Evolutionary conservation across 2,888 invertebrate species (phyloP).

Genomic region (Hypselothyrea guttata): DNA sequence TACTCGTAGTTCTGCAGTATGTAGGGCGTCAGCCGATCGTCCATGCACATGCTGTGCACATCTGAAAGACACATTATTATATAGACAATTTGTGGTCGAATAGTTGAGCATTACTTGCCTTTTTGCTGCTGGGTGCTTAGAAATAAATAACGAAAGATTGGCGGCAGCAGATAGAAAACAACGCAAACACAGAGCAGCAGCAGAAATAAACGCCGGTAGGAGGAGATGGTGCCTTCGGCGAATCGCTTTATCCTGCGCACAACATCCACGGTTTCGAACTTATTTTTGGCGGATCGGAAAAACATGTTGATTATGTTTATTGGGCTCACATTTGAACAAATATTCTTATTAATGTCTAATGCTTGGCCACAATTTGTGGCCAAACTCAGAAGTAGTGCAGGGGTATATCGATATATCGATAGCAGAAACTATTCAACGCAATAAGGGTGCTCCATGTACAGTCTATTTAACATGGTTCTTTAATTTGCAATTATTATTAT

Average conservation of each 20-base stretch:
- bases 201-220: conserved; percentile 81
- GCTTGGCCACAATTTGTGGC: conserved; percentile 54
- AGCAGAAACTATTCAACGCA: neutral
- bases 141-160: conserved; percentile 86
- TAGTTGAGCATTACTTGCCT: conserved; percentile 55
- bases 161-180: conserved; percentile 86
- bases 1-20: conserved; percentile 85
- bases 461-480: neutral
- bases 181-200: conserved; percentile 84
- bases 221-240: conserved; percentile 78
- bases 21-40: conserved; percentile 86
- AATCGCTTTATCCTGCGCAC: conserved; percentile 78
- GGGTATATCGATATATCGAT: conserved; percentile 42
- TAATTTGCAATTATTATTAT: neutral
- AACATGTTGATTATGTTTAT: conserved; percentile 65
- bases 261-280: conserved; percentile 80
- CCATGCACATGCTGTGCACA: conserved; percentile 86
- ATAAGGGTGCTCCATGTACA: neutral
- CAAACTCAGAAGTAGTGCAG: conserved; percentile 41
- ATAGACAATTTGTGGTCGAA: neutral
- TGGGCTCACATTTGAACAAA: conserved; percentile 45
- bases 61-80: conserved; percentile 56
- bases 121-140: conserved; percentile 82
- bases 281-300: conserved; percentile 81
- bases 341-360: conserved; percentile 41